Evolutionary conservation across 2,797 vertebrate species (phyloP).

Genomic region (Helicolenus hilgendorfi): DNA sequence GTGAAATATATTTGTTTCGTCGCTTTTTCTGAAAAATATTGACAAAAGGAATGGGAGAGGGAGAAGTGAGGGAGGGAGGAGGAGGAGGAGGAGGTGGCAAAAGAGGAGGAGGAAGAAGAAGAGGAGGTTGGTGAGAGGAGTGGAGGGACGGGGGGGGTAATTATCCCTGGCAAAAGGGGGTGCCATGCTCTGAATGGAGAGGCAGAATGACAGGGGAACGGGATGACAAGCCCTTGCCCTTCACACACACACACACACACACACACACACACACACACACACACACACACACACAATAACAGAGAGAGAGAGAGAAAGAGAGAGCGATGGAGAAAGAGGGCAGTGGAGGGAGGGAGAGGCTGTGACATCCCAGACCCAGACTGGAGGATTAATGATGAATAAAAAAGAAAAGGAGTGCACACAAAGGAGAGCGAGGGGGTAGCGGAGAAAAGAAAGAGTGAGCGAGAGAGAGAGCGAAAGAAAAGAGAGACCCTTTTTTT

Average conservation of each 20-base stretch:
- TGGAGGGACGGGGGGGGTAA: neutral
- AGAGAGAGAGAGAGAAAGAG: slow-evolving; percentile 8
- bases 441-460: slow-evolving; percentile 8
- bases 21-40: neutral
- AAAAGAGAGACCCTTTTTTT: slow-evolving; percentile 29
- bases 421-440: slow-evolving; percentile 75
- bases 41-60: neutral
- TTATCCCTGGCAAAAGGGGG: slow-evolving; percentile 62
- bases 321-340: slow-evolving; percentile 44
- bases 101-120: neutral
- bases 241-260: slow-evolving; percentile 22
- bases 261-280: slow-evolving; percentile 17
- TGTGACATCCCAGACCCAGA: slow-evolving; percentile 86
- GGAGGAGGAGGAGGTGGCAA: neutral
- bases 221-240: slow-evolving; percentile 63
- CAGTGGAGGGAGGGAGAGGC: slow-evolving; percentile 61
- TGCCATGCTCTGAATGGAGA: slow-evolving; percentile 57
- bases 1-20: neutral
- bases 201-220: slow-evolving; percentile 62
- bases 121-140: neutral
- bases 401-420: slow-evolving; percentile 78
- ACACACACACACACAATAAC: neutral
- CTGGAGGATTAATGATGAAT: slow-evolving; percentile 81
- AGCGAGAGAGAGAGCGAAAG: slow-evolving; percentile 22
- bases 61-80: neutral